A percentile compares a stretch with the other conserved stretches of the same genome.
These are phyloP conservation scores for Ciconia maguari DNA, from an alignment of 2,113 vertebrate species.

Conservation along the genomic window DNA sequence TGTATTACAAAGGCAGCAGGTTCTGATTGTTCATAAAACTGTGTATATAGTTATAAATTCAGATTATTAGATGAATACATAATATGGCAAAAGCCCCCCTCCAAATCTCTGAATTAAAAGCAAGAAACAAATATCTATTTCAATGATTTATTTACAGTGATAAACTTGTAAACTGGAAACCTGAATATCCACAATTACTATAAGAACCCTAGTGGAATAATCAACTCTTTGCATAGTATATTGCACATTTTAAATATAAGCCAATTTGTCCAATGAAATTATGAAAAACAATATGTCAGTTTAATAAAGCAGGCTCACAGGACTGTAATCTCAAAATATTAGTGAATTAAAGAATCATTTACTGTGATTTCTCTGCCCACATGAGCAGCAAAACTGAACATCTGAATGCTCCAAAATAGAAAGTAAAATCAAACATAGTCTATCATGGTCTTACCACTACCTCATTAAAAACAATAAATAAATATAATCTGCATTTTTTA, in stretches of 20 bases:
- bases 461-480: slow-evolving; percentile 58
- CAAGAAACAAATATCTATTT: slow-evolving; percentile 48
- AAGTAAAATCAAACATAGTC: slow-evolving; percentile 30
- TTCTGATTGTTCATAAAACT: slow-evolving; percentile 50
- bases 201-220: slow-evolving; percentile 37
- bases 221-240: slow-evolving; percentile 45
- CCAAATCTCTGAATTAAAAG: slow-evolving; percentile 59
- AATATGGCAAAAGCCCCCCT: slow-evolving; percentile 1
- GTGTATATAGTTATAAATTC: slow-evolving; percentile 42
- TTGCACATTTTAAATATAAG: slow-evolving; percentile 23
- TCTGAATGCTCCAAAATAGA: slow-evolving; percentile 18
- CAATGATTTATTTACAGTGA: slow-evolving; percentile 59
- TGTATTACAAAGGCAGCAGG: slow-evolving; percentile 54
- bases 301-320: slow-evolving; percentile 53
- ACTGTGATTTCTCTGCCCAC: slow-evolving; percentile 34
- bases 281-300: slow-evolving; percentile 2
- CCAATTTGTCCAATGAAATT: slow-evolving; percentile 51
- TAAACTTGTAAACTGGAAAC: slow-evolving; percentile 64
- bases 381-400: slow-evolving; percentile 16
- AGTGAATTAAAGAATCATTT: slow-evolving; percentile 48
- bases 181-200: slow-evolving; percentile 47
- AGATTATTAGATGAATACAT: slow-evolving; percentile 69
- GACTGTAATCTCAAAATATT: slow-evolving; percentile 56
- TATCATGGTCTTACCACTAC: slow-evolving; percentile 7
- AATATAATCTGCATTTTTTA: slow-evolving; percentile 53